These are phyloP conservation scores for Drosophila parabipectinata DNA, from an alignment of 1,140 invertebrate genomes.

Conservation along the genomic window DNA sequence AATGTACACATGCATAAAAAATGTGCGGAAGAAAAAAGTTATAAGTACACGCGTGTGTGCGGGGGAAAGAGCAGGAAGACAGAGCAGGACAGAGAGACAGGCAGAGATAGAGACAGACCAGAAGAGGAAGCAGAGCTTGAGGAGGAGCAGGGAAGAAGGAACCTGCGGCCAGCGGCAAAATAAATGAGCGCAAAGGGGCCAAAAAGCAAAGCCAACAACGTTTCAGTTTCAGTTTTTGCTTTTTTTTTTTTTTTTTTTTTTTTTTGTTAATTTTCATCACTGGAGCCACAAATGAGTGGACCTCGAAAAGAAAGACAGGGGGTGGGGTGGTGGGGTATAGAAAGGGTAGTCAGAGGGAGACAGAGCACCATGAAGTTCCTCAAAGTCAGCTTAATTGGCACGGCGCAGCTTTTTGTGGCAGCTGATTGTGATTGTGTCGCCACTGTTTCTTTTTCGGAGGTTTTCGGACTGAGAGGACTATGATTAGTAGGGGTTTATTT, in stretches of 20 bases:
- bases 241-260: constrained; percentile 29
- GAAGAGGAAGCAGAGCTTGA: not conserved
- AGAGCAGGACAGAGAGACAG: constrained; percentile 1
- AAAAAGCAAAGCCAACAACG: constrained; percentile 60
- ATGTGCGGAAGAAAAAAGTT: constrained; percentile 72
- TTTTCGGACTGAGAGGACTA: constrained; percentile 2
- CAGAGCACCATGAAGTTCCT: constrained; percentile 48
- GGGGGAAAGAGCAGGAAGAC: constrained; percentile 10
- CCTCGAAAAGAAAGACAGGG: not conserved
- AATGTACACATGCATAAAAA: constrained; percentile 70
- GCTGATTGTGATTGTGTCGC: constrained; percentile 41
- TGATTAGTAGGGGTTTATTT: constrained; percentile 29
- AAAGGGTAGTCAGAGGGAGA: not conserved
- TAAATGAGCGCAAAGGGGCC: constrained; percentile 59
- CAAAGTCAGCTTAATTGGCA: constrained; percentile 74
- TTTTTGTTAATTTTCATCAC: constrained; percentile 77
- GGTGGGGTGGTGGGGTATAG: not conserved
- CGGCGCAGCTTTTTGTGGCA: constrained; percentile 44
- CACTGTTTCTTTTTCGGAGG: constrained; percentile 6
- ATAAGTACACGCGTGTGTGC: constrained; percentile 69
- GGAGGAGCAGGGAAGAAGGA: constrained; percentile 52
- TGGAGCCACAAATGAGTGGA: constrained; percentile 59
- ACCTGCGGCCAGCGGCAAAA: constrained; percentile 60
- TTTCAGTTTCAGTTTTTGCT: constrained; percentile 44
- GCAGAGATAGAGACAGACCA: not conserved